These are phyloP conservation scores for Microcebus lehilahytsara DNA, from an alignment of 2,113 vertebrate species.

Conservation along the genomic window DNA sequence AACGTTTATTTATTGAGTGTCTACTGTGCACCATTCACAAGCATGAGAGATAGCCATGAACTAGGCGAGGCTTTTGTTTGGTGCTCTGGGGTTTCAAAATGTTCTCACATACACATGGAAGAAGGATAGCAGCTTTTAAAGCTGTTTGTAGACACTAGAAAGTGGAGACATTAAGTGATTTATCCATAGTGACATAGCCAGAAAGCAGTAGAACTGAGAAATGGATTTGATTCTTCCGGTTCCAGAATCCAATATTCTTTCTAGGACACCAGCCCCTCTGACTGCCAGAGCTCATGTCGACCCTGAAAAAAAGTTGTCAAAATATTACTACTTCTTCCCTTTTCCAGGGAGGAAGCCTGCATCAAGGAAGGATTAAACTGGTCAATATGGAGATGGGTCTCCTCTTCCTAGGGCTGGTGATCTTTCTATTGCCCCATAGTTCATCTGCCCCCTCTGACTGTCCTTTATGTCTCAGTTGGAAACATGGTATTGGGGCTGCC, in stretches of 20 bases:
- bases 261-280: not conserved
- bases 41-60: not conserved
- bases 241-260: not conserved
- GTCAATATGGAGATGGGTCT: not conserved
- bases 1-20: not conserved
- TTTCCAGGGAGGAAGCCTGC: not conserved
- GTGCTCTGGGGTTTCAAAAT: not conserved
- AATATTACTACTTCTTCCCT: not conserved
- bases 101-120: not conserved
- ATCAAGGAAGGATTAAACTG: not conserved
- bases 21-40: not conserved
- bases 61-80: not conserved
- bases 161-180: not conserved
- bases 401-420: not conserved
- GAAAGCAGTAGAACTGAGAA: not conserved
- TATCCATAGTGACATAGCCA: not conserved
- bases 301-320: not conserved
- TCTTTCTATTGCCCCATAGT: not conserved
- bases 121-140: not conserved
- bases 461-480: not conserved
- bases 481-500: not conserved
- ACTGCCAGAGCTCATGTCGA: not conserved
- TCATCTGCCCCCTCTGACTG: not conserved
- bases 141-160: not conserved
- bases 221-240: not conserved